These are phyloP conservation scores for Trematomus loennbergii DNA, from an alignment of 2,113 vertebrate genomes.

Conservation along the genomic window DNA sequence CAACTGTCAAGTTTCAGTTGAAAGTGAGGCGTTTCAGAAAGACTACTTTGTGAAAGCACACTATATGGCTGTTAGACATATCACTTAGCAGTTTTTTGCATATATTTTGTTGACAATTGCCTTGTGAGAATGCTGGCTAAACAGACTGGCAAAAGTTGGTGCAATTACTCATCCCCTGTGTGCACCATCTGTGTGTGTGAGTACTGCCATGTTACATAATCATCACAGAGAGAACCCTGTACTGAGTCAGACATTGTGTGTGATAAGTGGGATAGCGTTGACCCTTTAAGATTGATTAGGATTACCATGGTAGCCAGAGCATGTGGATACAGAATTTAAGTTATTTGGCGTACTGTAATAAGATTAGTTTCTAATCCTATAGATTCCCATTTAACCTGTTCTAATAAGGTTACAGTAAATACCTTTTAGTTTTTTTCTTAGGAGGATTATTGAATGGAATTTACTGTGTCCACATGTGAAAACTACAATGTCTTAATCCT, in stretches of 20 bases:
- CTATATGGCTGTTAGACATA: background rate
- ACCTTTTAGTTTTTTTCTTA: background rate
- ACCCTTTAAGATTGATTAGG: background rate
- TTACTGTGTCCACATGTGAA: background rate
- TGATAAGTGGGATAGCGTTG: slow-evolving; percentile 15
- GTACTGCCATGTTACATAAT: slow-evolving; percentile 4
- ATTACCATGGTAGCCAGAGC: background rate
- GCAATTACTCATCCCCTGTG: background rate
- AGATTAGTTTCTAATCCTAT: background rate
- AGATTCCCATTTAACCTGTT: background rate
- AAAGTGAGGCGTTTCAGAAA: slow-evolving; percentile 1
- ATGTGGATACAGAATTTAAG: slow-evolving; percentile 3
- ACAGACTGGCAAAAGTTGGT: background rate
- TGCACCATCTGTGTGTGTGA: background rate
- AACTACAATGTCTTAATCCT: background rate
- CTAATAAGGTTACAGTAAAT: background rate
- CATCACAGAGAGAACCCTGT: background rate
- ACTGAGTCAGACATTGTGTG: slow-evolving; percentile 10
- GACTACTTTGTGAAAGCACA: background rate
- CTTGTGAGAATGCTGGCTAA: background rate
- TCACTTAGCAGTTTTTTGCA: background rate
- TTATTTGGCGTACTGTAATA: background rate
- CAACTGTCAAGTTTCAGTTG: slow-evolving; percentile 4
- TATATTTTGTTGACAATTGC: background rate
- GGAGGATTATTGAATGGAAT: background rate